phyloP scores from a whole-genome alignment of 92 coral and sea anemone genomes.

The Desmophyllum pertusum region DNA sequence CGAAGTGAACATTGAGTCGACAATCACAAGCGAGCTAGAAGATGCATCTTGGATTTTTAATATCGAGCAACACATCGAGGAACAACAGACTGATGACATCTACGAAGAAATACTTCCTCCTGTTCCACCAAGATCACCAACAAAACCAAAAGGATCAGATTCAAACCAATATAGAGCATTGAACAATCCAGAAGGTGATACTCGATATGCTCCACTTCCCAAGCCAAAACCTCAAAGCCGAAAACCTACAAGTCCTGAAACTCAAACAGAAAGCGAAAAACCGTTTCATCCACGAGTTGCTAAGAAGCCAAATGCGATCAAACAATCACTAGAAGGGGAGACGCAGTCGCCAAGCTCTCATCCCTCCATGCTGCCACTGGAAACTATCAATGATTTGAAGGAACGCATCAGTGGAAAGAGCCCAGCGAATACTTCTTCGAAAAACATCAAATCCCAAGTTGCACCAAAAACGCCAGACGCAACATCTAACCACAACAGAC shows the following conservation, averaged over 20 bases:
- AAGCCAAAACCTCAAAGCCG: neutral
- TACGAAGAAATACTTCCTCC: slow-evolving; percentile 26
- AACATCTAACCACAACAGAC: neutral
- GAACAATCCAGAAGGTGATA: neutral
- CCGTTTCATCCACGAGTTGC: neutral
- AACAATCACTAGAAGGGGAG: neutral
- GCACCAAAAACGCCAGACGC: neutral
- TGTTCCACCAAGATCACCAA: slow-evolving; percentile 22
- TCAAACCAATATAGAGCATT: neutral
- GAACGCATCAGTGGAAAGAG: too few relatives aligned
- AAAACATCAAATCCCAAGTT: neutral
- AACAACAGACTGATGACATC: neutral
- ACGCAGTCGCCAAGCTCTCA: neutral
- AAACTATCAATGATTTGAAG: neutral
- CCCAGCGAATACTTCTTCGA: neutral
- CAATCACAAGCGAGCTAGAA: slow-evolving; percentile 7
- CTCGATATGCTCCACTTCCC: slow-evolving; percentile 20
- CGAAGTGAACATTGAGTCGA: slow-evolving; percentile 7
- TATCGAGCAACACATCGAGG: neutral
- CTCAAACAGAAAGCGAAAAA: neutral
- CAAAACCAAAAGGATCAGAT: neutral
- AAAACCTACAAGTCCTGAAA: neutral
- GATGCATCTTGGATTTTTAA: slow-evolving; percentile 31
- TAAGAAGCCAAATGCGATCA: neutral
- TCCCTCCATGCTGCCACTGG: neutral